phyloP scores from a whole-genome alignment of 2,113 vertebrate species.

The Gnathonemus echidnorhynchus region DNA sequence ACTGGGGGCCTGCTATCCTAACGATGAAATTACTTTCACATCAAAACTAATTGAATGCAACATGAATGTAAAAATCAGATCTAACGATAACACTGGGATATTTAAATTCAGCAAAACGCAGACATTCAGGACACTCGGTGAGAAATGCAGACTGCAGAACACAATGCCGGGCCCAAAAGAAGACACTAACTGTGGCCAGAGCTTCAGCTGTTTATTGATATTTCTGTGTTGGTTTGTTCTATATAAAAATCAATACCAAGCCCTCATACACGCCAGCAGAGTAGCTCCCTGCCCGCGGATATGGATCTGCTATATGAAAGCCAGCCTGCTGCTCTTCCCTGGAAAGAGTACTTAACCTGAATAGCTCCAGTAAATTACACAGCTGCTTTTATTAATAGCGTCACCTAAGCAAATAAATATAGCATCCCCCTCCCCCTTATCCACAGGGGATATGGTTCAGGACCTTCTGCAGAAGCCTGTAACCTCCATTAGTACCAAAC shows the following conservation, averaged over 20 bases:
- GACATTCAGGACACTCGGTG: not conserved
- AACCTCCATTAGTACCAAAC: not conserved
- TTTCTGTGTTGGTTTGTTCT: not conserved
- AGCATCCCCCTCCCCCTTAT: not conserved
- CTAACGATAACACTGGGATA: not conserved
- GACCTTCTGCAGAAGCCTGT: not conserved
- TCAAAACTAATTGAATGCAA: not conserved
- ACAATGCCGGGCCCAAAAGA: not conserved
- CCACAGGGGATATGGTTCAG: not conserved
- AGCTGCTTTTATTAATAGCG: not conserved
- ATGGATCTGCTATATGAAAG: not conserved
- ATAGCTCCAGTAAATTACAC: not conserved
- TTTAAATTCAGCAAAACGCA: not conserved
- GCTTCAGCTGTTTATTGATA: not conserved
- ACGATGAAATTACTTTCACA: not conserved
- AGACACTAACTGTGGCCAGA: not conserved
- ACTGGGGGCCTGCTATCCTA: not conserved
- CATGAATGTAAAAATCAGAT: not conserved
- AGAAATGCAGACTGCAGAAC: not conserved
- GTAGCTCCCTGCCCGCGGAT: not conserved
- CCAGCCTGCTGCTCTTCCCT: not conserved
- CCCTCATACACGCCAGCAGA: not conserved
- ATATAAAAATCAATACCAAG: not conserved
- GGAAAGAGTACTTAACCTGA: not conserved
- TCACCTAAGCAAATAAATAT: not conserved